Evolutionary conservation across 2,888 invertebrate species (phyloP), one percentile per base, ranked within the genome.

Genomic region (Lasioglossum villosulum): DNA sequence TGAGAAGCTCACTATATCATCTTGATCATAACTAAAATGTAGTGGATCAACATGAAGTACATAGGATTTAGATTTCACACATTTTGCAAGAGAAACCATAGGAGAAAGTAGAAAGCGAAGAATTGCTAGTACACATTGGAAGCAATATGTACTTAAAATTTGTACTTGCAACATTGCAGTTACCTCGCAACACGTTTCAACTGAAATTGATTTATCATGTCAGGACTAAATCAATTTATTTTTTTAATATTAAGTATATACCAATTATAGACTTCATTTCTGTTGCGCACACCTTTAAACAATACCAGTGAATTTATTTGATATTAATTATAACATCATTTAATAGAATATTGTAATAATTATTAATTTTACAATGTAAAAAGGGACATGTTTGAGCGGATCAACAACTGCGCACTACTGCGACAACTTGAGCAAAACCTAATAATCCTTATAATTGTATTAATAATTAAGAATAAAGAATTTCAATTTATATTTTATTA

Each of bases 101-200:
- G 19, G 59, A 77, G 86, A 86, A 89, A 86, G 79, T 88, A 83
- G 78, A 81, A 78, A 75, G 81, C 78, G 45, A 37, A 71, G 74
- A 70, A 52, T 68, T 48, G 23, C 66, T 73, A 52, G 30, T 8
- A 72, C 71, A 66, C 34, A 37, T 39, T 42, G 48, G 59, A 71
- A 88, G 14, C 34, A 72, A 75, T 80, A 52, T 48, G 48, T 52
- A 80, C 72, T 71, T 14, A 6, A 75, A 34, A 42, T 8, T 68
- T 68, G 10, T 23, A 68, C 23, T 68, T 68, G 23, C 37, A 68
- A 37, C 12, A 37, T 37, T 23, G 23, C 4, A 23, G 4, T 37
- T 37, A 34, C 1, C 10, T 37, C 68, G 1, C 8, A 23, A 66
- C 6, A 2, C 1, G 8, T 34, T 66, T 19, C 6, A 34, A 66